phyloP scores from a whole-genome alignment of 2,113 vertebrate species.

The Rhinoderma darwinii region DNA sequence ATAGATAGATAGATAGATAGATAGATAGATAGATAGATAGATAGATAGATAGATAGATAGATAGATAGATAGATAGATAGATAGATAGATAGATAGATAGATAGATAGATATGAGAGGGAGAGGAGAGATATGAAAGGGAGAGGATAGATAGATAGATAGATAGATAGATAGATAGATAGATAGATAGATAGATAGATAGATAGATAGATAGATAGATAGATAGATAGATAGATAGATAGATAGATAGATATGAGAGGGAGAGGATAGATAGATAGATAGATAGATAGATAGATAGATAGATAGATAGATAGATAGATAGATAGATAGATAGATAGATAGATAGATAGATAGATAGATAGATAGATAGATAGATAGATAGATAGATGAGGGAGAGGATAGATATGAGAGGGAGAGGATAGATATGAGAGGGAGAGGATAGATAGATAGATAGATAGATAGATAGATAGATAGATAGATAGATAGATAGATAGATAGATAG shows the following conservation, averaged over 20 bases:
- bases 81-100: background rate
- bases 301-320: background rate
- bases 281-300: background rate
- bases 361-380: background rate
- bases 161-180: background rate
- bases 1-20: background rate
- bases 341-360: background rate
- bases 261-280: background rate
- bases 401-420: too few relatives aligned
- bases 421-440: too few relatives aligned
- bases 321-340: background rate
- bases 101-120: conserved; percentile 10
- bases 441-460: conserved; percentile 10
- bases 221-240: conserved; percentile 7
- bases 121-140: too few relatives aligned
- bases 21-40: background rate
- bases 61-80: conserved; percentile 25
- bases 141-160: background rate
- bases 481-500: background rate
- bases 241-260: conserved; percentile 24
- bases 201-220: conserved; percentile 1
- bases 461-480: background rate
- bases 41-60: background rate
- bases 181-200: background rate
- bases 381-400: background rate